phyloP scores from a whole-genome alignment of 2,797 vertebrate species.

The Hafferia zeledoni region DNA sequence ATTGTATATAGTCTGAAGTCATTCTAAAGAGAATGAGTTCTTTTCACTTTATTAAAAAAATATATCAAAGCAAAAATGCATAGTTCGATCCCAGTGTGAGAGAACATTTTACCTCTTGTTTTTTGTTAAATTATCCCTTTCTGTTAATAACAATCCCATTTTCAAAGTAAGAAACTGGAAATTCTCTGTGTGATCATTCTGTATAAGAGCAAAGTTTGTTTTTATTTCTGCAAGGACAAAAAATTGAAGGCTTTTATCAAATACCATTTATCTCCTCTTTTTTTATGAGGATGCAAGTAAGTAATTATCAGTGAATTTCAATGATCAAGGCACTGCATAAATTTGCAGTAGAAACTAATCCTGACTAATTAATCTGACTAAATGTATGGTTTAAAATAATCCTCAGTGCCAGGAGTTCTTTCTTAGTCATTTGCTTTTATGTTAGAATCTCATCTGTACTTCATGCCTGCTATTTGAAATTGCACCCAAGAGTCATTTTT shows the following conservation, averaged over 20 bases:
- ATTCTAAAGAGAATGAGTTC: background rate
- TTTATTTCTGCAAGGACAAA: conserved; percentile 7
- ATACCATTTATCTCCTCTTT: conserved; percentile 16
- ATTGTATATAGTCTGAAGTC: background rate
- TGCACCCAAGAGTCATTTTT: background rate
- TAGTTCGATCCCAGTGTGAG: conserved; percentile 1
- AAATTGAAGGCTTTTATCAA: conserved; percentile 20
- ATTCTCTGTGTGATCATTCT: background rate
- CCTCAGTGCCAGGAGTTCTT: background rate
- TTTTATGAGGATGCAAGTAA: conserved; percentile 42
- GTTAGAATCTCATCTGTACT: background rate
- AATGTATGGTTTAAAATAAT: background rate
- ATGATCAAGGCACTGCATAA: conserved; percentile 35
- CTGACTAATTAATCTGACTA: conserved; percentile 52
- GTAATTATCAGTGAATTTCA: conserved; percentile 61
- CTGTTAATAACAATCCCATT: background rate
- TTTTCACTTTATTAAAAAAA: conserved; percentile 17
- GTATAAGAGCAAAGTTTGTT: background rate
- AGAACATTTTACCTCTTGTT: background rate
- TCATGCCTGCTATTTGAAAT: background rate
- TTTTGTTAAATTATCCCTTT: conserved; percentile 5
- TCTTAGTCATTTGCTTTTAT: background rate
- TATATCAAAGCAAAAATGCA: conserved; percentile 2
- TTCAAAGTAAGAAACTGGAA: conserved; percentile 12
- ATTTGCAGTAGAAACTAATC: conserved; percentile 33